These are phyloP conservation scores for Tragelaphus imberbis DNA, from an alignment of 2,113 vertebrate species.

Conservation along the genomic window DNA sequence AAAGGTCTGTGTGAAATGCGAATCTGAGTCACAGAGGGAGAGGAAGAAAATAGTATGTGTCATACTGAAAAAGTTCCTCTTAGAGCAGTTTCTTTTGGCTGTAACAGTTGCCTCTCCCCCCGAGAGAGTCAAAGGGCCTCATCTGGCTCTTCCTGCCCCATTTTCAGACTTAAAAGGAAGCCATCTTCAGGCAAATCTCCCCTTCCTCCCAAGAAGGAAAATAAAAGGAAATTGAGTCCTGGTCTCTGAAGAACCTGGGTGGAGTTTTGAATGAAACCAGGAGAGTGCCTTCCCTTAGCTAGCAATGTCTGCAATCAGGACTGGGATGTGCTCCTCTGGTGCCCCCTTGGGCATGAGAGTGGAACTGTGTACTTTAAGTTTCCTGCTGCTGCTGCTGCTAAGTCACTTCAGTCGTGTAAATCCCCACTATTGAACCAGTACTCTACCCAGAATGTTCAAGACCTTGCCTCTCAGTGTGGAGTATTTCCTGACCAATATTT, in stretches of 20 bases:
- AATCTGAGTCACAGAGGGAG: slow-evolving; percentile 43
- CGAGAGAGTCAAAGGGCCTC: not conserved
- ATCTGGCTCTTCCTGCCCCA: not conserved
- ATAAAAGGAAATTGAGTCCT: slow-evolving; percentile 15
- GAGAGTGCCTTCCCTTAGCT: not conserved
- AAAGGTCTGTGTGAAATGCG: slow-evolving; percentile 57
- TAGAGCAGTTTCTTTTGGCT: slow-evolving; percentile 39
- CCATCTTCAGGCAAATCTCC: slow-evolving; percentile 7
- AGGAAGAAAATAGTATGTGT: slow-evolving; percentile 57
- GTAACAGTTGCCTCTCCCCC: not conserved
- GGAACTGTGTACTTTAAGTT: not conserved
- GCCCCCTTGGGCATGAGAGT: not conserved
- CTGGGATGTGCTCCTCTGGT: not conserved
- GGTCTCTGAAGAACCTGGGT: not conserved
- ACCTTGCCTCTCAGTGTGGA: not conserved
- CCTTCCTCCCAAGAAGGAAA: slow-evolving; percentile 29
- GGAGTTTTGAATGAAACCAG: not conserved
- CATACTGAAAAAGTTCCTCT: slow-evolving; percentile 20
- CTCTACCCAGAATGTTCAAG: not conserved
- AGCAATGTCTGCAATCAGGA: not conserved
- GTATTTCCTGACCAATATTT: not conserved
- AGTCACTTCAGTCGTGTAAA: not conserved
- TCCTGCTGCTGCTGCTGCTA: too few relatives aligned
- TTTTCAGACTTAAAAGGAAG: slow-evolving; percentile 49
- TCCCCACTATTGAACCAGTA: not conserved